Evolutionary conservation across 2,888 invertebrate genomes (phyloP).

Genomic region (Iselma pallidipennis): DNA sequence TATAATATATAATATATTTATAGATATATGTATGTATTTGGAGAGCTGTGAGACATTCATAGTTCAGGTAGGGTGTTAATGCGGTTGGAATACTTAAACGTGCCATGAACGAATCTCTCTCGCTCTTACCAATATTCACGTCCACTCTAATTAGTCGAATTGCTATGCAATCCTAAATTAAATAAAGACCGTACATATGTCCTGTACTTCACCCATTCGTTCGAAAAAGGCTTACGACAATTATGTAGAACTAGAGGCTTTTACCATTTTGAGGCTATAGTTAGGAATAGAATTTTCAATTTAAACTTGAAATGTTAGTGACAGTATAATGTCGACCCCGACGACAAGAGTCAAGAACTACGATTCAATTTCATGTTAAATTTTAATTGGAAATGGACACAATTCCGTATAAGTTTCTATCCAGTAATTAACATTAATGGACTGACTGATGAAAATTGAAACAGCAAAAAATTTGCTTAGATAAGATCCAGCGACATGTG

Average conservation of each 20-base stretch:
- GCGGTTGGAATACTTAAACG: constrained; percentile 37
- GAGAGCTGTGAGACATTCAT: constrained; percentile 37
- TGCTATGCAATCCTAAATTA: constrained; percentile 37
- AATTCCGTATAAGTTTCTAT: too few species aligned
- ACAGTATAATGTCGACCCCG: background rate
- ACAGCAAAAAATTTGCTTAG: too few species aligned
- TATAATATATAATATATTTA: constrained; percentile 23
- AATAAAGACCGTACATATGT: constrained; percentile 30
- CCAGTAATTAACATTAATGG: too few species aligned
- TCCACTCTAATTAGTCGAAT: constrained; percentile 39
- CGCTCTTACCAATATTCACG: constrained; percentile 35
- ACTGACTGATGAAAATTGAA: too few species aligned
- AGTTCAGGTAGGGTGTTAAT: constrained; percentile 34
- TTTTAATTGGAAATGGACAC: background rate
- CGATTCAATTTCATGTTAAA: background rate
- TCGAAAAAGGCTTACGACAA: background rate
- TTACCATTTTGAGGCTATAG: background rate
- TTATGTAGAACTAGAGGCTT: background rate
- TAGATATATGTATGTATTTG: constrained; percentile 27
- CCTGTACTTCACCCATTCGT: background rate
- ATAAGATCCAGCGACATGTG: too few species aligned
- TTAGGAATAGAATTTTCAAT: background rate
- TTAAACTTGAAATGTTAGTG: background rate
- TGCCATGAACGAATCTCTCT: constrained; percentile 27
- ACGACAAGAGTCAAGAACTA: too few species aligned